Percentiles rank a stretch among this genome's conserved stretches.
Evolutionary conservation across 2,888 invertebrate species (phyloP).

Genomic region (Entomobrya proxima): DNA sequence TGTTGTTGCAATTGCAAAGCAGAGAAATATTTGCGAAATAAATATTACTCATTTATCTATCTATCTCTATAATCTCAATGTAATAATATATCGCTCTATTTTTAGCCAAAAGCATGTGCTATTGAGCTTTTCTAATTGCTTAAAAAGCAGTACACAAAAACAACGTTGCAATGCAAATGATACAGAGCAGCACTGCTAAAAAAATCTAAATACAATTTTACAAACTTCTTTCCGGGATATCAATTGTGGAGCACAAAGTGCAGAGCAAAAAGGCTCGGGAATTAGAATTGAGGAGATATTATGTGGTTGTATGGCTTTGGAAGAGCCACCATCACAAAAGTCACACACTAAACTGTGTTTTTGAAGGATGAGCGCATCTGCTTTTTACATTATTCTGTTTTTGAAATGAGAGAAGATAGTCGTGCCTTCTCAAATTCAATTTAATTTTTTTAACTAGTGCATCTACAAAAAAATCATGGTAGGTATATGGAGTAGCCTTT

Average conservation of each 20-base stretch:
- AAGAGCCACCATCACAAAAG: conserved; percentile 9
- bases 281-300: neutral
- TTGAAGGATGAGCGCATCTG: conserved; percentile 43
- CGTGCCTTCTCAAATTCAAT: neutral
- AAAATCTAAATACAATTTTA: too few species aligned
- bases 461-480: too few species aligned
- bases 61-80: neutral
- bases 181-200: too few species aligned
- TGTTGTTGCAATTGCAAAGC: neutral
- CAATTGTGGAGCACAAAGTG: too few species aligned
- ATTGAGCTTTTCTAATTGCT: conserved; percentile 8
- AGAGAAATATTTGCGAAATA: neutral
- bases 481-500: too few species aligned
- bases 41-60: conserved; percentile 8
- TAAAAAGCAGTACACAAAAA: too few species aligned
- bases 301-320: neutral
- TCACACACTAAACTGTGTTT: conserved; percentile 23
- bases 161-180: too few species aligned
- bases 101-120: conserved; percentile 8
- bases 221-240: too few species aligned
- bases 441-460: too few species aligned
- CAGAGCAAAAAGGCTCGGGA: neutral
- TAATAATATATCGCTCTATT: neutral
- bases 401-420: conserved; percentile 2
- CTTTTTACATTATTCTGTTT: conserved; percentile 9